Evolutionary conservation across 1,140 invertebrate genomes (phyloP).

Genomic region (Tenebrio molitor): DNA sequence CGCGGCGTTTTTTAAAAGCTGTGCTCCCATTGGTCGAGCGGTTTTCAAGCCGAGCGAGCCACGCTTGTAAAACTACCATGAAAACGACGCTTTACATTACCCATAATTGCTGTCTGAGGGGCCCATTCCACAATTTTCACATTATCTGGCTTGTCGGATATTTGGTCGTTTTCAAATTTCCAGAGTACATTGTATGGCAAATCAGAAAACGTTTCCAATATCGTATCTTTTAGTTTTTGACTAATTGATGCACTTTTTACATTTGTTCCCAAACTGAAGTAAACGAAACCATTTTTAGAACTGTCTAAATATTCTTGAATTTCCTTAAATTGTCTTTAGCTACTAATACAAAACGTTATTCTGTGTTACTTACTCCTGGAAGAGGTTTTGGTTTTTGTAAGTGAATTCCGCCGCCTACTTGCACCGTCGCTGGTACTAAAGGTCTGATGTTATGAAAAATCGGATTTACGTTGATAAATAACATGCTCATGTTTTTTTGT

Average conservation of each 20-base stretch:
- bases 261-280: conserved; percentile 72
- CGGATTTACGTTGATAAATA: conserved; percentile 70
- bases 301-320: conserved; percentile 66
- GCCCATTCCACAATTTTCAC: conserved; percentile 73
- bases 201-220: conserved; percentile 69
- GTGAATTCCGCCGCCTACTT: conserved; percentile 69
- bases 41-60: too few species aligned
- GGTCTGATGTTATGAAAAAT: conserved; percentile 67
- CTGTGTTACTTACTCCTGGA: conserved; percentile 60
- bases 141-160: conserved; percentile 67
- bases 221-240: conserved; percentile 65
- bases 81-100: conserved; percentile 47
- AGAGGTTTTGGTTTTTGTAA: conserved; percentile 64
- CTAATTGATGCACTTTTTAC: conserved; percentile 71
- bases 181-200: conserved; percentile 71
- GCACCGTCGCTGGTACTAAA: conserved; percentile 67
- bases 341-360: too few species aligned
- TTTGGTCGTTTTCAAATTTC: conserved; percentile 70
- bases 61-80: neutral
- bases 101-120: conserved; percentile 68
- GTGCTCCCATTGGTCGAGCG: too few species aligned
- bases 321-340: too few species aligned
- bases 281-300: conserved; percentile 71
- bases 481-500: conserved; percentile 68
- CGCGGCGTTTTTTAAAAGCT: too few species aligned